phyloP scores from a whole-genome alignment of 1,140 invertebrate species.

The Helicoverpa zea region DNA sequence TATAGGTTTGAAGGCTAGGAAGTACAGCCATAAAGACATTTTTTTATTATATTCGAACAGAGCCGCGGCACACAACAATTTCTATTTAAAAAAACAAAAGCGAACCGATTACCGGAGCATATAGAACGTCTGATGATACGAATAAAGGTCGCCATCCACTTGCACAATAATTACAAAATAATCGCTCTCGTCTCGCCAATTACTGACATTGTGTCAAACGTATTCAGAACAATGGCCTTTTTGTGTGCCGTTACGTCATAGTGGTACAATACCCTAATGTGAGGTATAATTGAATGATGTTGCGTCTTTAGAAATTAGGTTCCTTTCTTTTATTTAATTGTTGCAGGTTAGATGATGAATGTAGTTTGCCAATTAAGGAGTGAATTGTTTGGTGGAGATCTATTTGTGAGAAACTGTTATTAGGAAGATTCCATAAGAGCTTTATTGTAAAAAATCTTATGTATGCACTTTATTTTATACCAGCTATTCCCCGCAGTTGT shows the following conservation, averaged over 20 bases:
- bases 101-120: neutral
- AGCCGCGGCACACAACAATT: too few species aligned
- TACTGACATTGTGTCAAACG: neutral
- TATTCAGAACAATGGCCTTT: neutral
- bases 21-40: neutral
- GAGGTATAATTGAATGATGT: neutral
- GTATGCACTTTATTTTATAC: too few species aligned
- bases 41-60: too few species aligned
- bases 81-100: neutral
- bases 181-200: neutral
- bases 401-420: too few species aligned
- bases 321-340: too few species aligned
- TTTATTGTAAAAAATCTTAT: too few species aligned
- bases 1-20: too few species aligned
- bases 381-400: too few species aligned
- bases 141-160: neutral
- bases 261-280: neutral
- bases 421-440: too few species aligned
- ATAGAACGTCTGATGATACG: neutral
- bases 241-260: neutral
- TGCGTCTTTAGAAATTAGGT: neutral
- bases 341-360: too few species aligned
- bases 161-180: slow-evolving; percentile 4
- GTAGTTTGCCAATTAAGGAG: too few species aligned
- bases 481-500: too few species aligned